phyloP scores from a whole-genome alignment of 2,113 vertebrate species.

The Tonatia bakeri region DNA sequence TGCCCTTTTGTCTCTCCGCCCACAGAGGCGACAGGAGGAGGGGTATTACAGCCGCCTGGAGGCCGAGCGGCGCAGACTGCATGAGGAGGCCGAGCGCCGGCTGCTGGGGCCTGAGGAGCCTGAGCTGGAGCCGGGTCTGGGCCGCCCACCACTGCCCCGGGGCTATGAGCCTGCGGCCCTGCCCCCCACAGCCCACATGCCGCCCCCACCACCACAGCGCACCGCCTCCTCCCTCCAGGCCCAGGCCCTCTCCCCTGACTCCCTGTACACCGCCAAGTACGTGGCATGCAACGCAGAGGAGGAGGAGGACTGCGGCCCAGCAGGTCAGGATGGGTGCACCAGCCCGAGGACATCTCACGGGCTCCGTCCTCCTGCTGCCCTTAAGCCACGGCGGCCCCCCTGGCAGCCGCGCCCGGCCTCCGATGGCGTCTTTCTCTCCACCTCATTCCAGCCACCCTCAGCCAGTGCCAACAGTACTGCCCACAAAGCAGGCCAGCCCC shows the following conservation, averaged over 20 bases:
- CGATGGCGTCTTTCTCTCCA: constrained; percentile 95
- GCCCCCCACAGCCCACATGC: constrained; percentile 84
- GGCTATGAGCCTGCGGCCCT: constrained; percentile 91
- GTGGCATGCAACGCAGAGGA: constrained; percentile 93
- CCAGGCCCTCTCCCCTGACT: constrained; percentile 96
- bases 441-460: constrained; percentile 89
- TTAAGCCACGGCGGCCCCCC: constrained; percentile 84
- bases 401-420: constrained; percentile 91
- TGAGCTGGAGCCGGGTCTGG: constrained; percentile 89
- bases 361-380: constrained; percentile 87
- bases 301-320: constrained; percentile 83
- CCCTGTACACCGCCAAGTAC: constrained; percentile 98
- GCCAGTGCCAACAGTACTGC: constrained; percentile 97
- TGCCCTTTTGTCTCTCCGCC: constrained; percentile 72
- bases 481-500: constrained; percentile 82
- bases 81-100: too few species aligned
- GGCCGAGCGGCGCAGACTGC: constrained; percentile 87
- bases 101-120: too few species aligned
- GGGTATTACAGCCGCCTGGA: constrained; percentile 98
- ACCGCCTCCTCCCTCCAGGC: constrained; percentile 99
- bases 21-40: constrained; percentile 97
- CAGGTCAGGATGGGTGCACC: constrained; percentile 97
- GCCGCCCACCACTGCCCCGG: constrained; percentile 95
- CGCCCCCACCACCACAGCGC: constrained; percentile 97
- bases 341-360: constrained; percentile 90